Conservation (phyloP, 2,888 invertebrate species). For the Gibbula magus region DNA sequence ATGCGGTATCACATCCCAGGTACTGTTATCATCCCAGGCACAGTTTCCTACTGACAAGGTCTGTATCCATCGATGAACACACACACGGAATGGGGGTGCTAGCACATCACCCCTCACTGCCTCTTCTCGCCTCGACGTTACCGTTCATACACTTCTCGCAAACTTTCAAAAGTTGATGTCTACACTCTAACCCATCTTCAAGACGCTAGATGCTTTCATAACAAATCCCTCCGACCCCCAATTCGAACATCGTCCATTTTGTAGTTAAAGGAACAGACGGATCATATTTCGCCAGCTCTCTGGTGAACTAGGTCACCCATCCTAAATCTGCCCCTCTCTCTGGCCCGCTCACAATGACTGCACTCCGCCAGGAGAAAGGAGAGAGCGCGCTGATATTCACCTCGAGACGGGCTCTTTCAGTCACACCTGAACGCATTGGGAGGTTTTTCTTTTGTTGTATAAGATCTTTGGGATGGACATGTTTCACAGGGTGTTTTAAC, state of each 20-base stretch:
- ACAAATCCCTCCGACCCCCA: conserved; percentile 1
- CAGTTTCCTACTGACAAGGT: too few species aligned
- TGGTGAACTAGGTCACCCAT: conserved; percentile 14
- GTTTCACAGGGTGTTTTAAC: too few species aligned
- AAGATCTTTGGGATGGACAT: too few species aligned
- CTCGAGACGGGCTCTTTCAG: not conserved
- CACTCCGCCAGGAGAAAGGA: not conserved
- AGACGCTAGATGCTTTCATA: not conserved
- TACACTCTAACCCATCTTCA: not conserved
- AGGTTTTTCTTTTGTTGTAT: not conserved
- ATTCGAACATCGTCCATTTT: conserved; percentile 25
- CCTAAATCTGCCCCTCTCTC: conserved; percentile 17
- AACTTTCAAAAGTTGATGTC: not conserved
- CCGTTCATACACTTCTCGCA: not conserved
- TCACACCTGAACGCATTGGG: conserved; percentile 1
- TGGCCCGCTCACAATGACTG: not conserved
- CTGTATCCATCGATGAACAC: too few species aligned
- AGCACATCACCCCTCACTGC: too few species aligned
- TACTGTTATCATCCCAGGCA: too few species aligned
- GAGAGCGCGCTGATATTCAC: not conserved
- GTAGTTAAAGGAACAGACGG: conserved; percentile 4
- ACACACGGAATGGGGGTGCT: too few species aligned
- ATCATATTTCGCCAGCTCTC: conserved; percentile 20
- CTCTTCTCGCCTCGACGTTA: too few species aligned
- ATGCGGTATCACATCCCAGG: too few species aligned